These are phyloP conservation scores for Mesocentrotus franciscanus DNA, from an alignment of 53 echinoderm and acorn worm genomes.

Conservation along the genomic window DNA sequence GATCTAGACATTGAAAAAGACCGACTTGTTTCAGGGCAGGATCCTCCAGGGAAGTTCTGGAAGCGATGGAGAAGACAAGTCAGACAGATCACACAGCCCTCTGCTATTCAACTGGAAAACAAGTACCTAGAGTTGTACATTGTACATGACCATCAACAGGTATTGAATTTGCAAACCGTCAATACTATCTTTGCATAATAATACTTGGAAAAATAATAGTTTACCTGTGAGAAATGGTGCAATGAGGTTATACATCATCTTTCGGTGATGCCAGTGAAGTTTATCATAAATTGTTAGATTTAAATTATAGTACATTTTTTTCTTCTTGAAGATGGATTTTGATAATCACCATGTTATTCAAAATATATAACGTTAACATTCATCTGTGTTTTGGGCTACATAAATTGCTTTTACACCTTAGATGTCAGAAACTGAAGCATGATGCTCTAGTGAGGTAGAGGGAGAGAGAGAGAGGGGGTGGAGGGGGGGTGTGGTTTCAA, in stretches of 20 bases:
- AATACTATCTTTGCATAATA: background rate
- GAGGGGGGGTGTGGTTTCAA: no score
- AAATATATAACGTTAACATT: background rate
- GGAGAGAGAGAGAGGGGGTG: no score
- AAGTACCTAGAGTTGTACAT: slow-evolving; percentile 64
- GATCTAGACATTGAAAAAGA: background rate
- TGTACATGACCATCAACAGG: slow-evolving; percentile 65
- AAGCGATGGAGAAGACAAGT: slow-evolving; percentile 21
- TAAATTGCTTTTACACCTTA: background rate
- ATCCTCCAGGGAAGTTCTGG: slow-evolving; percentile 15
- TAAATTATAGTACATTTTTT: background rate
- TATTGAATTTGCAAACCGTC: background rate
- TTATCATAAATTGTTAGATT: background rate
- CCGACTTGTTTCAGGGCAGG: slow-evolving; percentile 60
- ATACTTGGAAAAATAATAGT: background rate
- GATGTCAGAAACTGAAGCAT: background rate
- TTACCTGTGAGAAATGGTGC: background rate
- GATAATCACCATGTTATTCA: background rate
- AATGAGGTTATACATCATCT: background rate
- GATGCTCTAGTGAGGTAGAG: background rate
- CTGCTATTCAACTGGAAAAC: background rate
- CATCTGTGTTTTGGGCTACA: background rate
- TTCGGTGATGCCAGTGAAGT: background rate
- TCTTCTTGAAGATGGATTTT: background rate
- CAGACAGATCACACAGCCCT: slow-evolving; percentile 12